Base-by-base conservation (phyloP, 2,113 vertebrate genomes). In the Eublepharis macularius region DNA sequence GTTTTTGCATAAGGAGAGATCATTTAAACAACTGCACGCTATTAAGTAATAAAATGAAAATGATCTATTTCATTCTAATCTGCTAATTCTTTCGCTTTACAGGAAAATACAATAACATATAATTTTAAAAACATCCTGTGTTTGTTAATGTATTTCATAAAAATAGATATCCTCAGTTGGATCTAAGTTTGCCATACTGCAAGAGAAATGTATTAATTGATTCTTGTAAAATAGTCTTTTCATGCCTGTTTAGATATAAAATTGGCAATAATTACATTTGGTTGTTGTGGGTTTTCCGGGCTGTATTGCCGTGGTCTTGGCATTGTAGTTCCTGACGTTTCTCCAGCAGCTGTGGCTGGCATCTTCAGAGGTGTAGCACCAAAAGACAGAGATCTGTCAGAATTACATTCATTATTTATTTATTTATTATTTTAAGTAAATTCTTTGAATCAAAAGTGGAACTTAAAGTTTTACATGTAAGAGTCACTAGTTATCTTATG, bases 1-100 rank as follows among this genome's bases (percentile, higher is more conserved):
- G 0, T 51, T 86, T n/a, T 91, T 87, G 83, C 90, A 5, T 80
- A 21, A 14, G 86, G 32, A 49, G 47, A 75, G 39, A 2, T 65
- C 54, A 8, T 2, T 2, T 83, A 69, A 34, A 74, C 26, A 80
- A 32, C 36, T 13, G 36, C 10, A 81, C 83, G 26, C 69, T 80
- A 26, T 70, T 69, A 47, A 73, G 68, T 36, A 45, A 11, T 51
- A 2, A 6, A 0, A 10, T 1, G 2, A 1, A 34, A 63, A 41
- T 24, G 65, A 81, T 14, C 0, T 13, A 11, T 88, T 68, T 79
- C 29, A 12, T 76, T 26, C 81, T 49, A 79, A 39, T 72, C 43
- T 85, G 12, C 65, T 85, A 34, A 41, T 78, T 65, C 54, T 39
- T 86, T 81, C 83, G 76, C 5, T 84, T 81, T 88, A 51, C 39